These are phyloP conservation scores for Tinea pellionella DNA, from an alignment of 2,888 invertebrate species.

Conservation along the genomic window DNA sequence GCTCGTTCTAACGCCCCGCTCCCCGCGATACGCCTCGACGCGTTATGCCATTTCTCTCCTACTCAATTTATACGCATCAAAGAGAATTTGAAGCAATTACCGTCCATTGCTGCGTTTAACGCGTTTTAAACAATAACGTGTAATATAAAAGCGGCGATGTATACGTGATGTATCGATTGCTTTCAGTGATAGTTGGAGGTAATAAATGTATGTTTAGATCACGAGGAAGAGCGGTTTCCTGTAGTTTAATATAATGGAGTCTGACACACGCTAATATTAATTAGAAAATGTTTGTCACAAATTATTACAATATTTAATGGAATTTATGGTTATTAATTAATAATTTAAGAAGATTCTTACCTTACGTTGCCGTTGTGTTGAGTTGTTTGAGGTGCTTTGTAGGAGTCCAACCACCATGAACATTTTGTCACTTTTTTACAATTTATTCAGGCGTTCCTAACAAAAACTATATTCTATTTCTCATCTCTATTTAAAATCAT, in stretches of 20 bases:
- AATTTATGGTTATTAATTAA: no score
- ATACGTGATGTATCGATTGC: not conserved
- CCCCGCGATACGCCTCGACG: conserved; percentile 27
- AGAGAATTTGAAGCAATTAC: not conserved
- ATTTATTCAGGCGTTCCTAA: no score
- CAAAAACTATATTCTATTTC: no score
- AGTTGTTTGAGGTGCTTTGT: no score
- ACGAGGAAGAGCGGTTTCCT: not conserved
- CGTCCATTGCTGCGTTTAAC: not conserved
- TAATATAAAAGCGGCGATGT: not conserved
- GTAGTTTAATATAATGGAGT: not conserved
- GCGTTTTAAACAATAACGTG: not conserved
- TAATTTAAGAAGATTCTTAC: no score
- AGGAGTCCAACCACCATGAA: no score
- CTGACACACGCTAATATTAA: not conserved
- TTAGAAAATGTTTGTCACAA: no score
- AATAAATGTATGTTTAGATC: not conserved
- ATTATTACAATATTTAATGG: no score
- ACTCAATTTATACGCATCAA: not conserved
- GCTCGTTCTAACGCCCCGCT: conserved; percentile 37
- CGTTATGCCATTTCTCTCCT: not conserved
- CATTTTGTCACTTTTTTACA: no score
- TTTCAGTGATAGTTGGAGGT: not conserved
- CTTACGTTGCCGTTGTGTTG: no score
- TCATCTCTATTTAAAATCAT: no score